Base-by-base conservation (phyloP, 1,140 invertebrate genomes). In the Rhynchophorus ferrugineus region DNA sequence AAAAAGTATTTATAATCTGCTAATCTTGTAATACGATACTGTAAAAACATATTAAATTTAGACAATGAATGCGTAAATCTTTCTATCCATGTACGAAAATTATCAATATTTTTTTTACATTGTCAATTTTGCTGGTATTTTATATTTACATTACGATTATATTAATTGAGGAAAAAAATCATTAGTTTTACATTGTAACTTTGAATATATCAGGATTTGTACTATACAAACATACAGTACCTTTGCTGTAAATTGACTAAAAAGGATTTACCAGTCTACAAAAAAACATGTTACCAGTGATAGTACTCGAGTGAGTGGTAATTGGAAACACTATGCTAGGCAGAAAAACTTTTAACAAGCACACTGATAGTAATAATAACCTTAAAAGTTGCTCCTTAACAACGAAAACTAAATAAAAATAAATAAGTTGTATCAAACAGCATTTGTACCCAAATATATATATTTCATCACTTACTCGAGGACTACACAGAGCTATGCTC, bases 1-100 rank as follows among this genome's bases (percentile, higher is more conserved):
- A 44, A n/a, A n/a, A 61, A 65, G 58, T 65, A 66, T 64, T 63
- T 64, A 65, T 65, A 65, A 64, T 57, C 58, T 57, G 62, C 62
- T 65, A 64, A 29, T 63, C 59, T 65, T 65, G 58, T 65, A 65
- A 64, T 62, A 63, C 62, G 61, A 62, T 65, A 65, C 54, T 62
- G 60, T 62, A 64, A 63, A 62, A 64, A 63, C 61, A 61, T 64
- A 63, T 64, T 62, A 64, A 59, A 58, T 57, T 54, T 63, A 61
- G 62, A 64, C 62, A 64, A 62, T 62, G 61, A 64, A 62, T 61
- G 62, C 58, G 59, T 64, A 55, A 62, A 22, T 59, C 54, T 64
- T 64, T 64, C 61, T 62, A 64, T 57, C 48, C 57, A 57, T 61
- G 56, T 58, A 60, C 56, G 51, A 59, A 59, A 56, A 47, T 54